Evolutionary conservation across 2,797 vertebrate genomes (phyloP).

Genomic region (Tragopan temminckii): DNA sequence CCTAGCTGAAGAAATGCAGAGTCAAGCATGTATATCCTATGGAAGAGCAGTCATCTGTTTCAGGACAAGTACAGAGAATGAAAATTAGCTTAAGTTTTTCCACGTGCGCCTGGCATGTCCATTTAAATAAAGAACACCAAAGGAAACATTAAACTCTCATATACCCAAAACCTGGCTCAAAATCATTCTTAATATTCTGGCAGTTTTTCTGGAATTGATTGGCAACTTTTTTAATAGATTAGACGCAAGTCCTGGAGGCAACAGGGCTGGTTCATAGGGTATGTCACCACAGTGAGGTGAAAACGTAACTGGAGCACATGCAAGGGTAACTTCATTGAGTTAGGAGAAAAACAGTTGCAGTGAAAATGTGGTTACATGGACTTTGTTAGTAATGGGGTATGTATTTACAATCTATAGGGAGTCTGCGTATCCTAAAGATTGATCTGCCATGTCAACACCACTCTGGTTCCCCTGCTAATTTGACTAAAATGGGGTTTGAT

Average conservation of each 20-base stretch:
- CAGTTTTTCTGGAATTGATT: constrained; percentile 23
- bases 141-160: constrained; percentile 16
- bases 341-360: background rate
- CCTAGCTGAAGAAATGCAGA: background rate
- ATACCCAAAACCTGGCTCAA: background rate
- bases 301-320: background rate
- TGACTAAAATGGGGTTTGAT: background rate
- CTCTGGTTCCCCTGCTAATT: background rate
- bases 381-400: background rate
- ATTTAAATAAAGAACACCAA: constrained; percentile 32
- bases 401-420: background rate
- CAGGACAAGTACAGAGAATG: background rate
- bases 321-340: background rate
- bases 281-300: background rate
- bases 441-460: background rate
- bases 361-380: background rate
- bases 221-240: constrained; percentile 24
- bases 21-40: background rate
- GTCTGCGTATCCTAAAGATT: background rate
- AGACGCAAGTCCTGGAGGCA: background rate
- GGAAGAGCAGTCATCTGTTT: constrained; percentile 33
- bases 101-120: constrained; percentile 32
- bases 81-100: constrained; percentile 56
- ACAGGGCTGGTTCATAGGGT: background rate
- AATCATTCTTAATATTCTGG: background rate